Base-by-base conservation (phyloP, 37 sponge, comb jelly and placozoan species). In the Aplysina aerophoba region DNA sequence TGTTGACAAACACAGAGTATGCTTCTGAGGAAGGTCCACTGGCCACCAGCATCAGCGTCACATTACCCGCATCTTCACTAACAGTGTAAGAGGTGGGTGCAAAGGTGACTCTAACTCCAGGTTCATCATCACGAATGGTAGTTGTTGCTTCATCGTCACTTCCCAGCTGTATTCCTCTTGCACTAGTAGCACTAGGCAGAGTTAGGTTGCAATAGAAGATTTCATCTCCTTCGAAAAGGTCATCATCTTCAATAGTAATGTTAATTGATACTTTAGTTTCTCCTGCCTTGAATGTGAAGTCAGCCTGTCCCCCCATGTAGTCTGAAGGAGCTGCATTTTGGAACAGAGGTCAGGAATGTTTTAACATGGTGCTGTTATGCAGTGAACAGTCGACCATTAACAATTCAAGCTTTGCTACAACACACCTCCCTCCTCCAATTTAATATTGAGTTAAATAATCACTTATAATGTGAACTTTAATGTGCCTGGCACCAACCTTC, bases 161-260 rank as follows among this genome's bases (percentile, higher is more conserved):
- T 62, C 64, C 64, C 5, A 62, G 24, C 64, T 13, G 2, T 27
- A 62, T 27, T 62, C 64, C 28, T 40, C n/a, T 44, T 40, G 3
- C 53, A 1, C 50, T 24, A 75, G 44, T 44, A 40, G 39, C 78
- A 0, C 13, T 19, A 3, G 54, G 44, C 4, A 75, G 20, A 41
- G 78, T 41, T 75, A 75, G 78, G 22, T 53, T 4, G 3, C 15
- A 84, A 31, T 12, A 39, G 38, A 91, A 91, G 16, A 19, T 17
- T 39, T 91, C 91, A 56, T 55, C 40, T 21, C 30, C 41, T 55
- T 91, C 91, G 0, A 37, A 20, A 22, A 22, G 21, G 5, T 3
- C 57, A 44, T 91, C 91, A 78, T 91, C 67, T 13, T 59, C 53
- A 19, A 91, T 77, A 4, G 55, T 40, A 20, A 87, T 63, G 15